Base-by-base conservation (phyloP, 2,113 vertebrate species). In the Grammomys surdaster region DNA sequence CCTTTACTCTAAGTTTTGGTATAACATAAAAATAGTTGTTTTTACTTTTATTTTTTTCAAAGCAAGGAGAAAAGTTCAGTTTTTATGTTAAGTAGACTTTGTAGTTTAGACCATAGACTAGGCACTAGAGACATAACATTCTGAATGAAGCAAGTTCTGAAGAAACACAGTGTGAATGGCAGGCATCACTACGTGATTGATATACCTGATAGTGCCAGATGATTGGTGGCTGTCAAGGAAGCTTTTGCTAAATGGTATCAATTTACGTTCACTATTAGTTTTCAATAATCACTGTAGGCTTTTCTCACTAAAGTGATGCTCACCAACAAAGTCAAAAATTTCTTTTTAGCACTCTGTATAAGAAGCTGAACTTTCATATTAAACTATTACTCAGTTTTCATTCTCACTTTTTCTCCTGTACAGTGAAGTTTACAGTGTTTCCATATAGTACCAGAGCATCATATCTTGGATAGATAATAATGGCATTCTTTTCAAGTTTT, bases 111-210 rank as follows among this genome's bases (percentile, higher is more conserved):
- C 69, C 17, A 69, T 36, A 48, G 58, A 12, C 6, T 88, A 60
- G 56, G 40, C 4, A 40, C 63, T 88, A 78, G n/a, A 89, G 31
- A 31, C 85, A 31, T 92, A 19, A 73, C 60, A 19, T 89, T 94
- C 51, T 91, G 1, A 1, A 28, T 80, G 11, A 56, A 97, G 70
- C 9, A 91, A 69, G 8, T 91, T 93, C 51, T 89, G 36, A 80
- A 76, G 78, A 73, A 77, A n/a, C 24, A 88, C 89, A 93, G 67
- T 51, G 56, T 92, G 89, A 94, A 20, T 40, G 16, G 87, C 77
- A 90, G 31, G 5, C 2, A 51, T 17, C 3, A 4, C 28, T 86
- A 51, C 89, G 51, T 85, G 54, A 33, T 60, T 51, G 11, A 51
- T 51, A 51, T 1, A 51, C 9, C 9, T 51, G 51, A 51, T 51